Evolutionary conservation across 2,888 invertebrate species (phyloP), one percentile per base, ranked within the genome.

Genomic region (Hypercompe scribonia): DNA sequence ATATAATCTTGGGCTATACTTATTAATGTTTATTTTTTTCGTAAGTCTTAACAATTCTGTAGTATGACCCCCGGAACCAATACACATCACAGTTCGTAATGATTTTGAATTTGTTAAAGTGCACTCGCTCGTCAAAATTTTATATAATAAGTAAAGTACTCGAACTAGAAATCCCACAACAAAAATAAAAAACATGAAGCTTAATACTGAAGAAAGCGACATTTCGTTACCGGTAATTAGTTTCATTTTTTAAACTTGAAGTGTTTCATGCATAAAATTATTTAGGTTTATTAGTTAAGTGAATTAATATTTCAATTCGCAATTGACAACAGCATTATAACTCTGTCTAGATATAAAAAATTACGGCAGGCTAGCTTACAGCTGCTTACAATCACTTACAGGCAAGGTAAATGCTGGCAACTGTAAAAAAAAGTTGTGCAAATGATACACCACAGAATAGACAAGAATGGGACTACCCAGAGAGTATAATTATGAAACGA

Each of bases 21-120:
- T 96, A 2, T 92, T 86, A n/a, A 91, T 88, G 84, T 97, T 96
- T 65, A 99, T 89, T 42, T 96, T 95, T 80, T 96, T 94, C 11
- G 98, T 90, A 64, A 99, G 95, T 78, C 97, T 96, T 69, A 99
- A 90, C 96, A 99, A 97, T 96, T 99, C 99, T n/a, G 98, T 97
- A 0, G 99, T 99, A 90, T 99, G 99, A 0, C 99, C 99, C 73
- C 99, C 99, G 81, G 98, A 97, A 61, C 97, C 98, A 75, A 98
- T 96, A 81, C 97, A 97, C 81, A 97, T 95, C 74, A 97, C 85
- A 11, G 97, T 97, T 77, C 90, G 90, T 46, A 95, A 81, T 70
- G 89, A 80, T 50, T 77, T 81, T 71, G 86, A 78, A 70, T 80
- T 85, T 68, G 78, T 78, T 66, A 94, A 73, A 76, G 76, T 82